Evolutionary conservation across 2,113 vertebrate genomes (phyloP).

Genomic region (human): GRCh38 chr14:68603501-68604000

Average conservation of each 20-base stretch:
- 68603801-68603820: not conserved
- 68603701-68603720: not conserved
- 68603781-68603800: not conserved
- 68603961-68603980: conserved; percentile 67
- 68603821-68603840: not conserved
- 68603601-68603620: conserved; percentile 30
- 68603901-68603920: conserved; percentile 78
- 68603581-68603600: conserved; percentile 23
- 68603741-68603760: not conserved
- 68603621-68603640: conserved; percentile 47
- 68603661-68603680: conserved; percentile 38
- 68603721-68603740: not conserved
- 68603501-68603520: conserved; percentile 42
- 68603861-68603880: conserved; percentile 32
- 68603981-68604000: conserved; percentile 79
- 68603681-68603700: conserved; percentile 43
- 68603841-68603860: not conserved
- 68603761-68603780: rapidly evolving
- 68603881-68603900: conserved; percentile 44
- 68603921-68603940: conserved; percentile 73
- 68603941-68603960: conserved; percentile 63
- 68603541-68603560: not conserved
- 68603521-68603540: not conserved
- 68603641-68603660: conserved; percentile 1
- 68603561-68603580: not conserved